Percentiles rank a stretch among this genome's conserved stretches.
These are phyloP conservation scores for Zosterops borbonicus DNA, from an alignment of 2,113 vertebrate species.

Conservation along the genomic window DNA sequence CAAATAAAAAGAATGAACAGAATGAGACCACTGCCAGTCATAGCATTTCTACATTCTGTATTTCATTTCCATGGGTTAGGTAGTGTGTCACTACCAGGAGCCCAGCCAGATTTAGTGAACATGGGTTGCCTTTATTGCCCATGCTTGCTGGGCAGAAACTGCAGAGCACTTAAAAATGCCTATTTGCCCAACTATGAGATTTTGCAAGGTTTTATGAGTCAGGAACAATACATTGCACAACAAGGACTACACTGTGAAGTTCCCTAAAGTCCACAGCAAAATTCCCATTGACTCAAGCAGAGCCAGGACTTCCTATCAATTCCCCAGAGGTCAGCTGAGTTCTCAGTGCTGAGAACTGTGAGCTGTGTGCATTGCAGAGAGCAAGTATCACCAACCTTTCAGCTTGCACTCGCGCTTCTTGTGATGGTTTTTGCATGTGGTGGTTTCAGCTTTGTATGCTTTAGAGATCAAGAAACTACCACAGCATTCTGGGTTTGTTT, in stretches of 20 bases:
- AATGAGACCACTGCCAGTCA: background rate
- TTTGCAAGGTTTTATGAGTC: constrained; percentile 3
- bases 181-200: background rate
- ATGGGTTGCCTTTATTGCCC: background rate
- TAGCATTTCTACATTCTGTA: background rate
- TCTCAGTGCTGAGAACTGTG: background rate
- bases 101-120: background rate
- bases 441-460: background rate
- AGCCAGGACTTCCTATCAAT: constrained; percentile 46
- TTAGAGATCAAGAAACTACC: constrained; percentile 40
- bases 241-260: background rate
- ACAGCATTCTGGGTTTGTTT: constrained; percentile 32
- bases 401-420: background rate
- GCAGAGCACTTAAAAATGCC: background rate
- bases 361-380: background rate
- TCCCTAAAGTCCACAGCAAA: constrained; percentile 22
- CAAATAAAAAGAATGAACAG: background rate
- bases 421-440: constrained; percentile 44
- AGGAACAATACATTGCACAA: constrained; percentile 2
- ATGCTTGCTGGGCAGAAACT: background rate
- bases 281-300: constrained; percentile 48
- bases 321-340: constrained; percentile 29
- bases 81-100: background rate
- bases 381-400: background rate
- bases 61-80: background rate